These are phyloP conservation scores for Eucidaris tribuloides DNA, from an alignment of 35 echinoderm and acorn worm genomes.

Conservation along the genomic window DNA sequence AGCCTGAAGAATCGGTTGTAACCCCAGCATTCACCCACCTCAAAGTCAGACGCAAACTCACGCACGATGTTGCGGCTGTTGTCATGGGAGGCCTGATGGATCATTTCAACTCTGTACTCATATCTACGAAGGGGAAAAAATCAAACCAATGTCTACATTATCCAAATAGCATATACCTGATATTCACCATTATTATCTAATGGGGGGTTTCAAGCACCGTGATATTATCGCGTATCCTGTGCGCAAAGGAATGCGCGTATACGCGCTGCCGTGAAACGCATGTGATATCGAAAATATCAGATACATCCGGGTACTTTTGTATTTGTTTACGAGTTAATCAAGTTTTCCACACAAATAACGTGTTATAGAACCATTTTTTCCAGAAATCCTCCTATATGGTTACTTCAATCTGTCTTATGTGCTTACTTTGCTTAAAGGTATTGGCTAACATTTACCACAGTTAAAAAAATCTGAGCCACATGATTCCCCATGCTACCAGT, in stretches of 20 bases:
- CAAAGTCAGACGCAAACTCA: slow-evolving; percentile 99
- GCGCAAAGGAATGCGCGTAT: too few relatives aligned
- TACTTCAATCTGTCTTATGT: too few relatives aligned
- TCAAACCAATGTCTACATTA: not conserved
- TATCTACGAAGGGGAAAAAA: slow-evolving; percentile 43
- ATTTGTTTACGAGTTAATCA: too few relatives aligned
- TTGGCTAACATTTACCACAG: too few relatives aligned
- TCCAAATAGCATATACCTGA: not conserved
- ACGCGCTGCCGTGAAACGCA: not conserved
- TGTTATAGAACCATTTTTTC: too few relatives aligned
- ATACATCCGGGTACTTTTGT: not conserved
- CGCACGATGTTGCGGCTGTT: slow-evolving; percentile 91
- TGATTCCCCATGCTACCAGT: too few relatives aligned
- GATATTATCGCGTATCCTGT: too few relatives aligned
- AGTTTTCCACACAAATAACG: too few relatives aligned
- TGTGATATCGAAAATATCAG: not conserved
- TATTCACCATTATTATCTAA: not conserved
- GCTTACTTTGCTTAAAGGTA: too few relatives aligned
- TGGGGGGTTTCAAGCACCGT: too few relatives aligned
- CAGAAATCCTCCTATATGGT: too few relatives aligned
- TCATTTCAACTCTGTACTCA: slow-evolving; percentile 99
- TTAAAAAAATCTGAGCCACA: too few relatives aligned
- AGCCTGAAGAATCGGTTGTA: slow-evolving; percentile 97
- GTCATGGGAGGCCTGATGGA: slow-evolving; percentile 91
- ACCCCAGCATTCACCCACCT: slow-evolving; percentile 98